phyloP scores from a whole-genome alignment of 2,888 invertebrate genomes.

The Horisme vitalbata region DNA sequence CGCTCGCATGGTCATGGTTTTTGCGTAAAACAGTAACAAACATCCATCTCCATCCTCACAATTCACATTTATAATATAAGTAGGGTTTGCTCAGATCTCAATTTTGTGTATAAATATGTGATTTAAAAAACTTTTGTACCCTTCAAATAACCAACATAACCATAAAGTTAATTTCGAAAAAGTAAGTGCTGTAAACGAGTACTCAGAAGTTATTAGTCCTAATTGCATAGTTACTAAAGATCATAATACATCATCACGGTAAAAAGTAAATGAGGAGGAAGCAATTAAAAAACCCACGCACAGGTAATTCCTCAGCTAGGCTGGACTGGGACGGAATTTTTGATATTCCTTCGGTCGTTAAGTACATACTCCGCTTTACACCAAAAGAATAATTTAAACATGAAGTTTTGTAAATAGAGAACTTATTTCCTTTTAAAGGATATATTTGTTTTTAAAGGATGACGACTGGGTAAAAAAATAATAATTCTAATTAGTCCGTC shows the following conservation, averaged over 20 bases:
- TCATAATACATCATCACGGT: constrained; percentile 37
- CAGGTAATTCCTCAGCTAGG: constrained; percentile 33
- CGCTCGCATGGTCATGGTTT: too few species aligned
- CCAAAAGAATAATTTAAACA: not conserved
- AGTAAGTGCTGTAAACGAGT: constrained; percentile 7
- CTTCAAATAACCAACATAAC: not conserved
- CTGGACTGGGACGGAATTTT: constrained; percentile 19
- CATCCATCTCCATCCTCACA: too few species aligned
- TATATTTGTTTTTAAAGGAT: too few species aligned
- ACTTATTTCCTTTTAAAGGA: too few species aligned
- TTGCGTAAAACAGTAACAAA: too few species aligned
- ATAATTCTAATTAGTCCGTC: too few species aligned
- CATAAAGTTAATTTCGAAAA: not conserved
- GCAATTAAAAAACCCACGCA: constrained; percentile 44
- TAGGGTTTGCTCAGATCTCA: too few species aligned
- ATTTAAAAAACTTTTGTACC: too few species aligned
- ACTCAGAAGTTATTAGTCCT: constrained; percentile 37
- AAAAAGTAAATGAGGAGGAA: constrained; percentile 40
- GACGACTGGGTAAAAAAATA: too few species aligned
- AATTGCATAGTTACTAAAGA: constrained; percentile 35
- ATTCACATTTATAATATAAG: too few species aligned
- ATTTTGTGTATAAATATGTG: too few species aligned
- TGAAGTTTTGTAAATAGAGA: too few species aligned
- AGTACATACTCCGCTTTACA: not conserved
- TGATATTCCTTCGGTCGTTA: constrained; percentile 11